These are phyloP conservation scores for Aphrophora alni DNA, from an alignment of 2,888 invertebrate species.

Conservation along the genomic window DNA sequence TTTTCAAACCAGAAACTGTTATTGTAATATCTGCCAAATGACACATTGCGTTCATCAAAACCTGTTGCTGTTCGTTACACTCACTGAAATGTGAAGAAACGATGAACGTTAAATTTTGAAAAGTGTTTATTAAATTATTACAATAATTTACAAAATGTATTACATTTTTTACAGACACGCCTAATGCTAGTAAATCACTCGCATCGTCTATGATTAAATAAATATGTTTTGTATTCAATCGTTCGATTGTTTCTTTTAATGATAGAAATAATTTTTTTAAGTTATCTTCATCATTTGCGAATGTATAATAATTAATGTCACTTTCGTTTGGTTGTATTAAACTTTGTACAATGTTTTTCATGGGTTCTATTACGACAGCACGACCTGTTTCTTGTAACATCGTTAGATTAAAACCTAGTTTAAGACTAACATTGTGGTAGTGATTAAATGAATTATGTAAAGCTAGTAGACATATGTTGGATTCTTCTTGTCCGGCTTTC, in stretches of 20 bases:
- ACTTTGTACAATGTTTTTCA: neutral
- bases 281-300: neutral
- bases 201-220: neutral
- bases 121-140: neutral
- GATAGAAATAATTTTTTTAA: neutral
- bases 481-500: neutral
- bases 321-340: neutral
- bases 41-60: neutral
- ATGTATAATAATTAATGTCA: neutral
- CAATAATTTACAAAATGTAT: neutral
- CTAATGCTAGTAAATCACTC: neutral
- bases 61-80: neutral
- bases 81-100: neutral
- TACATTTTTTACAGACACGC: neutral
- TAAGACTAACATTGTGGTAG: neutral
- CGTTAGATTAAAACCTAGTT: neutral
- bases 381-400: neutral
- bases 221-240: neutral
- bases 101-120: neutral
- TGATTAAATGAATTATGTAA: neutral
- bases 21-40: neutral
- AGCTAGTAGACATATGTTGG: neutral
- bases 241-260: neutral
- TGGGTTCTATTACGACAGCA: neutral
- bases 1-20: neutral